Conservation (phyloP, 2,888 invertebrate species). For the Dolichopus griseipennis region DNA sequence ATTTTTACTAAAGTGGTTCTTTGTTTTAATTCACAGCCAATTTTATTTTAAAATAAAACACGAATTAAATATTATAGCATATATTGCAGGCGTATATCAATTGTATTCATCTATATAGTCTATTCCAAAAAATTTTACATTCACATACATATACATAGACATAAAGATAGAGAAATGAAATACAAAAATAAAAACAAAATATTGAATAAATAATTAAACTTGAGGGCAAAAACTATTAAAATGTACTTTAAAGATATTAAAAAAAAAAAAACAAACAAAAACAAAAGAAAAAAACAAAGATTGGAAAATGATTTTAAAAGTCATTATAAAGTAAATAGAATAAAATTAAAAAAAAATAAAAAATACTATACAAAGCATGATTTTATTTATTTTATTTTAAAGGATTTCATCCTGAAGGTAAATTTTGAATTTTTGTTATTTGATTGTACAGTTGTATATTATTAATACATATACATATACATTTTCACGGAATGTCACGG, state of each 20-base stretch:
- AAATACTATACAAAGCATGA: not conserved
- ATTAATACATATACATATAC: not conserved
- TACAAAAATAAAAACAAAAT: no score
- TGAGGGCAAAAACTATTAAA: not conserved
- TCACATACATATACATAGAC: no score
- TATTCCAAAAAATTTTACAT: no score
- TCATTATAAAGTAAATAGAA: not conserved
- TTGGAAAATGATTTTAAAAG: not conserved
- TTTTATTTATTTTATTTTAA: not conserved
- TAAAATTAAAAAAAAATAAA: not conserved
- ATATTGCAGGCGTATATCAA: no score
- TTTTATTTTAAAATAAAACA: no score
- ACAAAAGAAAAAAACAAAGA: no score
- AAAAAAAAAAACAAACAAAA: not conserved
- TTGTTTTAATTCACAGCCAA: no score
- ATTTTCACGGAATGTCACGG: not conserved
- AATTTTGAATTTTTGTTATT: not conserved
- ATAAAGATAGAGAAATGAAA: no score
- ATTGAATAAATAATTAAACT: no score
- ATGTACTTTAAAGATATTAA: not conserved
- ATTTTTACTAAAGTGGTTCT: no score
- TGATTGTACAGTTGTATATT: not conserved
- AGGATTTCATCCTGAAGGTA: constrained; percentile 3
- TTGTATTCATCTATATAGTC: no score
- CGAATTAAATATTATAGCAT: no score